phyloP scores from a whole-genome alignment of 2,888 invertebrate genomes.

The Tachina lurida region DNA sequence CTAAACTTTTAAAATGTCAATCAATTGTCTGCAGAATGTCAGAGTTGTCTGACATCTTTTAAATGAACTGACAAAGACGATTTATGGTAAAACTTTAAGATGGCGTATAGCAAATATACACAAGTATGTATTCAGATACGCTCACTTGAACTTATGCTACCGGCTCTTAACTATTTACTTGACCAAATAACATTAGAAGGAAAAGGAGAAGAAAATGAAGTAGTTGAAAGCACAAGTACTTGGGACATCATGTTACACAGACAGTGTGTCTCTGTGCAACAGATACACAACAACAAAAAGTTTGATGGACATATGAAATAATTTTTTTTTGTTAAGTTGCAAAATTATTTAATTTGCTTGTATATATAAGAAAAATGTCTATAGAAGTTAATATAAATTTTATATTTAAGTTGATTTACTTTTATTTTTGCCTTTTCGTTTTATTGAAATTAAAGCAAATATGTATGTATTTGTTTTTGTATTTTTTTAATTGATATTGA shows the following conservation, averaged over 20 bases:
- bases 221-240: not conserved
- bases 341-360: not conserved
- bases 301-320: slow-evolving; percentile 58
- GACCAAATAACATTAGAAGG: slow-evolving; percentile 67
- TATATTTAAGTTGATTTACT: not conserved
- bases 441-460: slow-evolving; percentile 75
- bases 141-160: slow-evolving; percentile 47
- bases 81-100: slow-evolving; percentile 79
- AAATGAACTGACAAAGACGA: slow-evolving; percentile 82
- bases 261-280: slow-evolving; percentile 29
- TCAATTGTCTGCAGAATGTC: slow-evolving; percentile 81
- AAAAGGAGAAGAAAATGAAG: not conserved
- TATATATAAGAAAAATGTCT: not conserved
- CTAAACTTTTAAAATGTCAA: slow-evolving; percentile 82
- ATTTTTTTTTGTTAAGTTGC: slow-evolving; percentile 25
- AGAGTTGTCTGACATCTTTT: slow-evolving; percentile 81
- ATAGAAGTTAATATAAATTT: not conserved
- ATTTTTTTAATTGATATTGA: slow-evolving; percentile 81
- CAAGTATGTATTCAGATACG: slow-evolving; percentile 15
- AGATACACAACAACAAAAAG: slow-evolving; percentile 8
- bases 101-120: slow-evolving; percentile 73
- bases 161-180: slow-evolving; percentile 40
- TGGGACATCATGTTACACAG: slow-evolving; percentile 8
- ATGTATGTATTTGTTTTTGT: slow-evolving; percentile 74
- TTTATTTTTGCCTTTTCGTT: slow-evolving; percentile 1